Base-by-base conservation (phyloP, 2,888 invertebrate species). In the Dinocampus coccinellae region DNA sequence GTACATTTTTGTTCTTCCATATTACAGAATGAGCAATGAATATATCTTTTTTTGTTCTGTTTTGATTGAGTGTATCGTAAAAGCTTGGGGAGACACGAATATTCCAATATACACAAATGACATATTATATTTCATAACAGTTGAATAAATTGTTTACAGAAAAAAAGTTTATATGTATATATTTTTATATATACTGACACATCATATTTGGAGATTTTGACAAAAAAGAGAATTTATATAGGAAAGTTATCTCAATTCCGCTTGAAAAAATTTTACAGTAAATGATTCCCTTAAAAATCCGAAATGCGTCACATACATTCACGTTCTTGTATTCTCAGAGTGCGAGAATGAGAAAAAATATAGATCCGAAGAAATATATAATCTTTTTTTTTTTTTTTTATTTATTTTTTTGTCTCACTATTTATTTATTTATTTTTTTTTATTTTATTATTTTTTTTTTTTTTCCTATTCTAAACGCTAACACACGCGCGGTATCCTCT, bases 301-400 rank as follows among this genome's bases (percentile, higher is more conserved):
- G 13, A 29, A 24, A 29, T 29, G 57, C 57, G 57, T 57, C 57
- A 29, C 26, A 53, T 26, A 29, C 33, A 29, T 29, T 39, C 39
- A 39, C 29, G 57, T 29, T n/a, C 57, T 26, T 57, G 57, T 57
- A n/a, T 57, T 26, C 29, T 57, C 26, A 29, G 57, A 57, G 26
- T n/a, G 39, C 47, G 33, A 67, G 55, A 52, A 67, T 11, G 57
- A 67, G 39, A 63, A 33, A 42, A n/a, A 26, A n/a, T n/a, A n/a
- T 55, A 33, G 29, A 62, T 29, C 36, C 34, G 24, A 16, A 34
- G 11, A 39, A 24, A 39, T 61, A 34, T 57, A 16, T 33, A n/a
- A n/a, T n/a, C 26, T 42, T 47, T 26, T 13, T 13, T 42, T 20
- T 10, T 62, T 63, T 11, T 67, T 67, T 73, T 64, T 61, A 29